These are phyloP conservation scores for Todiramphus chloris DNA, from an alignment of 2,113 vertebrate species.

Conservation along the genomic window DNA sequence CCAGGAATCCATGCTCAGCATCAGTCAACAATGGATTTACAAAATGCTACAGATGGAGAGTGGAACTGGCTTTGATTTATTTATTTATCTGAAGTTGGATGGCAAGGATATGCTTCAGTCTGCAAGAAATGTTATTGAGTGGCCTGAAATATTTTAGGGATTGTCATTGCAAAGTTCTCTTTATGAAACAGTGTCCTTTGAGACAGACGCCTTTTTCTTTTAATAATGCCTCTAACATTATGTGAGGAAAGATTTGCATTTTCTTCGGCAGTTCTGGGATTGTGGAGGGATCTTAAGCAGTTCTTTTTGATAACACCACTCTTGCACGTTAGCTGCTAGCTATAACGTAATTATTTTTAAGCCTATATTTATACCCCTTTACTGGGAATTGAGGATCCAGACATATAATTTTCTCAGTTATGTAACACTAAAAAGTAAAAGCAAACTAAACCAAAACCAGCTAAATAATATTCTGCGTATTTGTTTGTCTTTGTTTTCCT, in stretches of 20 bases:
- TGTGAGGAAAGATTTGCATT: constrained; percentile 22
- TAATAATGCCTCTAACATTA: constrained; percentile 27
- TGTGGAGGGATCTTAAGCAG: background rate
- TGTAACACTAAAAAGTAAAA: background rate
- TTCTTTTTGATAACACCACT: constrained; percentile 14
- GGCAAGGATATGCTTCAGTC: background rate
- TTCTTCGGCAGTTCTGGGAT: constrained; percentile 8
- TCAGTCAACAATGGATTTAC: background rate
- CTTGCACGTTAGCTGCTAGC: constrained; percentile 11
- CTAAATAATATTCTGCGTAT: background rate
- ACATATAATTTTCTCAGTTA: background rate
- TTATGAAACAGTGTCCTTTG: background rate
- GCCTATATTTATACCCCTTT: background rate
- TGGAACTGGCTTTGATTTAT: background rate
- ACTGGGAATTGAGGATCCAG: background rate
- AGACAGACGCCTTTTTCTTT: constrained; percentile 28
- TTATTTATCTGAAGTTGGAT: background rate
- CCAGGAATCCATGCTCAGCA: background rate
- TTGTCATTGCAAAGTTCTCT: background rate
- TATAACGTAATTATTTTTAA: constrained; percentile 25
- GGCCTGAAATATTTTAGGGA: background rate
- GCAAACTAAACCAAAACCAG: background rate
- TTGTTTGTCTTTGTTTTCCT: background rate
- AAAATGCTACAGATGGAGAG: background rate
- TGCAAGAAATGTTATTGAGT: constrained; percentile 1